phyloP scores from a whole-genome alignment of 2,113 vertebrate species.

The Pao palembangensis region DNA sequence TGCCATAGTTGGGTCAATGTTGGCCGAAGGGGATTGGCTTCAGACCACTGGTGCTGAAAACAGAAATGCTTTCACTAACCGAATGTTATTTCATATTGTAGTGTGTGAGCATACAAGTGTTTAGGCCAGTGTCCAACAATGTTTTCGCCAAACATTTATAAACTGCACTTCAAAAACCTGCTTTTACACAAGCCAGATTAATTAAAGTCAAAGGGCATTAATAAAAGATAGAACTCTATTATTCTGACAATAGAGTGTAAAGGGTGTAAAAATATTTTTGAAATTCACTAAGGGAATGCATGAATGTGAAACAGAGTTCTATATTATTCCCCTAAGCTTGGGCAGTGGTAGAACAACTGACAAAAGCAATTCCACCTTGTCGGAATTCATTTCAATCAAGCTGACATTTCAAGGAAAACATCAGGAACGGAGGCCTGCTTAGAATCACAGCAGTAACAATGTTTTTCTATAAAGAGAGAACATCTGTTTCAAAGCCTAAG shows the following conservation, averaged over 20 bases:
- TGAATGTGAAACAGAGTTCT: background rate
- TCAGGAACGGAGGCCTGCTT: constrained; percentile 15
- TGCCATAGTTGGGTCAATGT: constrained; percentile 37
- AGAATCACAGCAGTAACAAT: constrained; percentile 26
- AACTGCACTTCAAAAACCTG: background rate
- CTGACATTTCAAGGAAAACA: constrained; percentile 30
- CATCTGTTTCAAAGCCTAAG: constrained; percentile 19
- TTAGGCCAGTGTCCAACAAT: constrained; percentile 5
- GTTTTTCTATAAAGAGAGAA: constrained; percentile 33
- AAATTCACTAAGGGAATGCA: no score
- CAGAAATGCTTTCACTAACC: constrained; percentile 33
- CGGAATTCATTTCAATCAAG: constrained; percentile 33
- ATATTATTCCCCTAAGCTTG: constrained; percentile 22
- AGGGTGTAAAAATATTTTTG: background rate
- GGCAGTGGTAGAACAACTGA: constrained; percentile 19
- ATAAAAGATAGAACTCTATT: background rate
- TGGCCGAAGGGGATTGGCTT: constrained; percentile 40
- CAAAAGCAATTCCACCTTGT: constrained; percentile 34
- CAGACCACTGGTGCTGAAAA: constrained; percentile 47
- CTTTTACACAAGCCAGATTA: background rate
- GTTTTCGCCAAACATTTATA: background rate
- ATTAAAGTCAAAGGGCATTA: no score
- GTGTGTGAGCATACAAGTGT: constrained; percentile 16
- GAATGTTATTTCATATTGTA: constrained; percentile 31
- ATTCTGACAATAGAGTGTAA: constrained; percentile 4